A percentile compares a stretch with the other conserved stretches of the same genome.
Evolutionary conservation across 64 coral and sea anemone genomes (phyloP).

Genomic region (Hydrozoanthus tunicans): DNA sequence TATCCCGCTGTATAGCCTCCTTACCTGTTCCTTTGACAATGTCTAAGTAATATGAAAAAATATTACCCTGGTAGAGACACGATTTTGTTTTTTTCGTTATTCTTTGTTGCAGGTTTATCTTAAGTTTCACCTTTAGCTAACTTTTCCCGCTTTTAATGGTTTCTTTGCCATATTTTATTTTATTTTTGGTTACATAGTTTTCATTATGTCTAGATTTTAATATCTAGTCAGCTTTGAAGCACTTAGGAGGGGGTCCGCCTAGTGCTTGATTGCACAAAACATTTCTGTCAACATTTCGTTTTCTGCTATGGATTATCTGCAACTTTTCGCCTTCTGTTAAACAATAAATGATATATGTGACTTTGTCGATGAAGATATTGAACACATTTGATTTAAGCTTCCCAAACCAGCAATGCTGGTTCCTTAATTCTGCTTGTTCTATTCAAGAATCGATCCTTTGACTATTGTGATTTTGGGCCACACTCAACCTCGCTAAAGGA

Average conservation of each 20-base stretch:
- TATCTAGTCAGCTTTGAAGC: not conserved
- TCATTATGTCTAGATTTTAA: slow-evolving; percentile 25
- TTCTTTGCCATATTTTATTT: not conserved
- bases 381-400: not conserved
- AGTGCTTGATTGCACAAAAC: slow-evolving; percentile 5
- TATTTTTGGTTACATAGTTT: not conserved
- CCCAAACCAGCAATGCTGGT: not conserved
- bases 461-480: not conserved
- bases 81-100: not conserved
- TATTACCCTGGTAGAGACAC: not conserved
- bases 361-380: not conserved
- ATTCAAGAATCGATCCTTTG: not conserved
- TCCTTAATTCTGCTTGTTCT: not conserved
- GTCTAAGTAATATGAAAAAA: not conserved
- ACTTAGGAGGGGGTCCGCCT: slow-evolving; percentile 2
- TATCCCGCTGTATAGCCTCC: not conserved
- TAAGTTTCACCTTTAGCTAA: not conserved
- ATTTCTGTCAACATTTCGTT: not conserved
- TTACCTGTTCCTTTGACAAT: slow-evolving; percentile 48
- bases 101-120: not conserved
- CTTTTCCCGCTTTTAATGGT: not conserved
- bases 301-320: not conserved
- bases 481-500: too few relatives aligned
- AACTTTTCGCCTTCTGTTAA: slow-evolving; percentile 6
- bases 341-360: not conserved